These are phyloP conservation scores for Myotis daubentonii DNA, from an alignment of 2,797 vertebrate genomes.

Conservation along the genomic window DNA sequence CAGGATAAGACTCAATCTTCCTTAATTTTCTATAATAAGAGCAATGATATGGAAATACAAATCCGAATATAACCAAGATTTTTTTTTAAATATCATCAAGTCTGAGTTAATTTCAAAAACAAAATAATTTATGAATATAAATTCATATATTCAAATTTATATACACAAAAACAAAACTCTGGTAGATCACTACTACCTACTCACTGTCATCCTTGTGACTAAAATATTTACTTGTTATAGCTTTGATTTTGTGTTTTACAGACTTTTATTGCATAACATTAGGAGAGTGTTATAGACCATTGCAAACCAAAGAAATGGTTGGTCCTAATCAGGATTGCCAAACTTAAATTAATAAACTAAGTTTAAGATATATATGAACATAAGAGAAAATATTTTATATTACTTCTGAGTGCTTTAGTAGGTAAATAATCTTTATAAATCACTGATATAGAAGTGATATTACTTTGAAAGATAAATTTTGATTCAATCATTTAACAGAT, in stretches of 20 bases:
- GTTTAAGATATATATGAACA: not conserved
- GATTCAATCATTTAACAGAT: not conserved
- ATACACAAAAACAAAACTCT: not conserved
- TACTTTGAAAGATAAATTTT: not conserved
- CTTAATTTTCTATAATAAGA: constrained; percentile 8
- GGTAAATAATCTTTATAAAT: not conserved
- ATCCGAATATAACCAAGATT: not conserved
- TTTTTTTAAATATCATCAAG: not conserved
- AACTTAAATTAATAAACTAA: not conserved
- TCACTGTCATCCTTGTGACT: not conserved
- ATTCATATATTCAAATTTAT: not conserved
- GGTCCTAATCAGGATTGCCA: not conserved
- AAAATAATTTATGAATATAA: not conserved
- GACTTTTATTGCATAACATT: not conserved
- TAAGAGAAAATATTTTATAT: not conserved
- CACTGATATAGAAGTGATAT: not conserved
- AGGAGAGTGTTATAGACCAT: not conserved
- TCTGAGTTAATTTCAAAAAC: not conserved
- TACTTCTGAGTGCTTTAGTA: not conserved
- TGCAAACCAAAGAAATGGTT: not conserved
- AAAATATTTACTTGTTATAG: not conserved
- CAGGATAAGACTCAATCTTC: not conserved
- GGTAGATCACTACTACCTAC: not conserved
- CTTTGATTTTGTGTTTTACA: not conserved
- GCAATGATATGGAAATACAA: not conserved